Conservation (phyloP, 2,888 invertebrate genomes). For the Amorpha juglandis region DNA sequence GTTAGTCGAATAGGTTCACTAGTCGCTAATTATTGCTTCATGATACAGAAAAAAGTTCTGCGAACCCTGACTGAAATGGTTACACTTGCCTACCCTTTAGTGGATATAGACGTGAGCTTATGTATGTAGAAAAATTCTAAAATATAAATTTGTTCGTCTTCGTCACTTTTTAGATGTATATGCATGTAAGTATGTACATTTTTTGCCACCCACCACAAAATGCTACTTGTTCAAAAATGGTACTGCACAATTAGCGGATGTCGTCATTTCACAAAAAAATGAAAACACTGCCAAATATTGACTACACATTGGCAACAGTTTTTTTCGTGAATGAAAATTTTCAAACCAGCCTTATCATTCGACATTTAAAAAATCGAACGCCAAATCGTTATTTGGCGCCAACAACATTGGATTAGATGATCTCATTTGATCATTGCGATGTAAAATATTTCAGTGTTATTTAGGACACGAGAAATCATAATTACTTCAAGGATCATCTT, state of each 20-base stretch:
- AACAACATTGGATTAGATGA: conserved; percentile 1
- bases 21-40: no score
- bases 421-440: background rate
- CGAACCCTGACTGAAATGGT: no score
- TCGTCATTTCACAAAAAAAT: background rate
- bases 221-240: background rate
- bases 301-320: no score
- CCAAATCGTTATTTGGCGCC: conserved; percentile 10
- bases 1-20: no score
- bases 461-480: background rate
- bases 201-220: no score
- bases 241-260: background rate
- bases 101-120: no score
- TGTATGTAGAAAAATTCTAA: no score
- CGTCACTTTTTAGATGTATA: no score
- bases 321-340: background rate
- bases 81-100: no score
- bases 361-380: conserved; percentile 3
- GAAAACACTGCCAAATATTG: background rate
- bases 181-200: no score
- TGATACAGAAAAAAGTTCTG: no score
- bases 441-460: background rate
- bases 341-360: background rate
- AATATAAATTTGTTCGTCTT: no score
- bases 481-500: conserved; percentile 4